phyloP scores from a whole-genome alignment of 1,140 invertebrate genomes.

The Solen grandis region DNA sequence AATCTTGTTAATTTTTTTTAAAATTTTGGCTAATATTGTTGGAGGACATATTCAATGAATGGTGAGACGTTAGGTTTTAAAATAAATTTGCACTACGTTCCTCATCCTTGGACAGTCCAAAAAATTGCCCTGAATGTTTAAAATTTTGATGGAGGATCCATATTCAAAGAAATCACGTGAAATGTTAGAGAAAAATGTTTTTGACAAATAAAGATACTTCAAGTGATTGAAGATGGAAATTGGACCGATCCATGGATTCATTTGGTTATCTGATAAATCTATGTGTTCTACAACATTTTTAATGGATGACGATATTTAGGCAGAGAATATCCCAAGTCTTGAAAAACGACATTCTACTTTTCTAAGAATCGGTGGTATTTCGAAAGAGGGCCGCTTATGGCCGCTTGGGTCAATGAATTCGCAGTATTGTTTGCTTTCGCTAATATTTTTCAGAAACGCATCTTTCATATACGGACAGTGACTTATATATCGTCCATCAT shows the following conservation, averaged over 20 bases:
- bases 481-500: neutral
- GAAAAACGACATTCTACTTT: neutral
- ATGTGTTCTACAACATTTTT: neutral
- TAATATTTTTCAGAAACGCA: slow-evolving; percentile 3
- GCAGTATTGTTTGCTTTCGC: neutral
- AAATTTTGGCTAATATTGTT: too few relatives aligned
- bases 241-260: neutral
- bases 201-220: neutral
- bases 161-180: neutral
- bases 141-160: too few relatives aligned
- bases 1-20: too few relatives aligned
- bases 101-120: too few relatives aligned
- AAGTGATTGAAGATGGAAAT: neutral
- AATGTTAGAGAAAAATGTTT: neutral
- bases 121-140: neutral
- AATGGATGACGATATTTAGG: neutral
- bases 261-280: neutral
- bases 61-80: too few relatives aligned
- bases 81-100: too few relatives aligned
- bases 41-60: too few relatives aligned
- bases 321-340: neutral
- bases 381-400: neutral
- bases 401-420: neutral
- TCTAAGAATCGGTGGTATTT: neutral
- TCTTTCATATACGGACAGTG: slow-evolving; percentile 1